Conservation (phyloP, 1,140 invertebrate species). For the Whitmania pigra region DNA sequence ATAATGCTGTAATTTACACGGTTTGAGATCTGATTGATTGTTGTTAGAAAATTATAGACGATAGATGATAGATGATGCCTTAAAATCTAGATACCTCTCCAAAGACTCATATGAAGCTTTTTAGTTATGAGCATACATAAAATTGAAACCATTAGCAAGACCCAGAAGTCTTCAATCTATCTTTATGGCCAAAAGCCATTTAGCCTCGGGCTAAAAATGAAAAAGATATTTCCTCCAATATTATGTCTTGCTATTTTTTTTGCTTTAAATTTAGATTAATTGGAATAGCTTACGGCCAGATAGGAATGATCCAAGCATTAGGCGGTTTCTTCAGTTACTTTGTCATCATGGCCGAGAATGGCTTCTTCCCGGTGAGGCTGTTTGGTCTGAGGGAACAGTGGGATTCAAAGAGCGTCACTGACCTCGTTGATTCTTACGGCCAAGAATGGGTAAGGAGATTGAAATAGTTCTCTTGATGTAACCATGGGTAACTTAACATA, state of each 20-base stretch:
- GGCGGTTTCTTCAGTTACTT: constrained; percentile 50
- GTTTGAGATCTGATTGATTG: too few species aligned
- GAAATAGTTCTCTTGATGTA: too few species aligned
- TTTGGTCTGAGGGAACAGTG: constrained; percentile 47
- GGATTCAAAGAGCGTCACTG: constrained; percentile 50
- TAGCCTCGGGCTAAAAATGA: constrained; percentile 67
- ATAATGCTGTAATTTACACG: too few species aligned
- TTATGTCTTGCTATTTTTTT: not conserved
- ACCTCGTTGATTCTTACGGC: constrained; percentile 50
- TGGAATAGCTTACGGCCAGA: constrained; percentile 52
- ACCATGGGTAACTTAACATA: too few species aligned
- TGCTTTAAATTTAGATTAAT: constrained; percentile 50
- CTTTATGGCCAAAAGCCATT: constrained; percentile 24
- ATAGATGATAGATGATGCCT: too few species aligned
- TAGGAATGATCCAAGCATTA: constrained; percentile 47
- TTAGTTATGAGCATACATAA: too few species aligned
- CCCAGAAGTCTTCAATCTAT: too few species aligned
- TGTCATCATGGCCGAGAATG: constrained; percentile 52
- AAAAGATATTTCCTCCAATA: constrained; percentile 52
- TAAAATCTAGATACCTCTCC: too few species aligned
- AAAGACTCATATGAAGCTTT: too few species aligned
- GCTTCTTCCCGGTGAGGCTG: constrained; percentile 46
- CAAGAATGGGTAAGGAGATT: constrained; percentile 46
- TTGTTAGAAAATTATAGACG: too few species aligned
- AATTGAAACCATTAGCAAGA: too few species aligned